Base-by-base conservation (phyloP, 1,140 invertebrate genomes). In the Xylocopa sonorina region DNA sequence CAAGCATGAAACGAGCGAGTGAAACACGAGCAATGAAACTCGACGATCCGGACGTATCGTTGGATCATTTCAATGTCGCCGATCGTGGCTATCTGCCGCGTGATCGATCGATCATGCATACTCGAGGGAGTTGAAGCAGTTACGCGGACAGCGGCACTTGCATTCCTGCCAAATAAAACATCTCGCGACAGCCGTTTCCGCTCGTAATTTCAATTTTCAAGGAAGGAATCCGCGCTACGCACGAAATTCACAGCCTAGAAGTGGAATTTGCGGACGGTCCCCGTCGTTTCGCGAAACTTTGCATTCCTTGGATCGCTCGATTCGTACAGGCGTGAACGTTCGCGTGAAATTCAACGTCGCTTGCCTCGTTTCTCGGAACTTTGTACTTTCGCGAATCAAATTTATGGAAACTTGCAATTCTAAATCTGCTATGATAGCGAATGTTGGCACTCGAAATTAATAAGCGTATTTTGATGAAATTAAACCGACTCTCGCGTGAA, bases 151-250 rank as follows among this genome's bases (percentile, higher is more conserved):
- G 62, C 18, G 27, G 21, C 27, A 38, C 71, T 87, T 88, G 88
- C 77, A 73, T 63, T 86, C 74, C 85, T 89, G 87, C 88, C 88
- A 88, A 86, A 81, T 75, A 58, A 84, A 79, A 83, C 76, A 57
- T 78, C 66, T 60, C 63, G n/a, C 46, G 63, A 80, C 58, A 69
- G 75, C 79, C 75, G 78, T 81, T 87, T 84, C 80, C 85, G 73
- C 73, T 66, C 48, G 51, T 73, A 81, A 78, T 80, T 83, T 82
- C 81, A 81, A 80, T 81, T 78, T 80, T 69, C 34, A 10, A 2
- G 3, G 21, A 5, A 32, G 29, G 10, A 62, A 53, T 53, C 3
- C 6, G 21, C 9, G 3, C 9, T 2, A 18, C 9, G 2, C n/a
- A 21, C 18, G 18, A 58, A 50, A 50, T 34, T 34, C 12, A 32